phyloP scores from a whole-genome alignment of 1,140 invertebrate species.

The Drosophila gunungcola region DNA sequence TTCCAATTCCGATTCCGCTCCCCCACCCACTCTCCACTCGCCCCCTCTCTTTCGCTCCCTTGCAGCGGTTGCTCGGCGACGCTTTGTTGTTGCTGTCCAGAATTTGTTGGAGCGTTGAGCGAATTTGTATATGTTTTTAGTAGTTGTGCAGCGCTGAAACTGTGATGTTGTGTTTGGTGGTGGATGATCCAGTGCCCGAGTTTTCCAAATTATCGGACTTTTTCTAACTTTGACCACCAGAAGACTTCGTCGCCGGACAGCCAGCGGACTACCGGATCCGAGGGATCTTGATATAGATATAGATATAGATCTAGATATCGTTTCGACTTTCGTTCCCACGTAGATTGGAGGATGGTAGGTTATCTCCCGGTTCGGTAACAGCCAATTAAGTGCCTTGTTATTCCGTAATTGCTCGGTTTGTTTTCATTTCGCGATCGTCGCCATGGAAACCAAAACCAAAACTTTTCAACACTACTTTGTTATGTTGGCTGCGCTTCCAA shows the following conservation, averaged over 20 bases:
- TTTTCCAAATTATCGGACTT: not conserved
- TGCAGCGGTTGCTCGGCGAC: slow-evolving; percentile 66
- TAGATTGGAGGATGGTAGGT: slow-evolving; percentile 34
- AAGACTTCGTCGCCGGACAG: slow-evolving; percentile 16
- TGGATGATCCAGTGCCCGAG: slow-evolving; percentile 46
- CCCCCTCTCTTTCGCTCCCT: slow-evolving; percentile 4
- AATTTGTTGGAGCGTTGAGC: slow-evolving; percentile 50
- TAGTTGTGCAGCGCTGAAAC: slow-evolving; percentile 58
- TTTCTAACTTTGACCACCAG: not conserved
- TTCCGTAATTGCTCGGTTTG: slow-evolving; percentile 28
- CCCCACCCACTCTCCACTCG: slow-evolving; percentile 4
- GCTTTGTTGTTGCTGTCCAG: slow-evolving; percentile 43
- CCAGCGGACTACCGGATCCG: slow-evolving; percentile 1
- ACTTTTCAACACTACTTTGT: slow-evolving; percentile 14
- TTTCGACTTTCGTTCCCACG: not conserved
- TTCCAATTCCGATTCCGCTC: slow-evolving; percentile 13
- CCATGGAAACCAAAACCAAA: slow-evolving; percentile 12
- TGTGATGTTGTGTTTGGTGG: slow-evolving; percentile 72
- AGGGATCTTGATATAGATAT: not conserved
- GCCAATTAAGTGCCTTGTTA: slow-evolving; percentile 38
- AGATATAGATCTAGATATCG: not conserved
- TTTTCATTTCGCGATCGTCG: slow-evolving; percentile 47
- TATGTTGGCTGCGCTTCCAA: slow-evolving; percentile 5
- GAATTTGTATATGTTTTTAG: slow-evolving; percentile 48
- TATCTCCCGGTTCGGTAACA: slow-evolving; percentile 36